Percentiles rank a stretch among this genome's conserved stretches.
Evolutionary conservation across 2,797 vertebrate species (phyloP).

Genomic region (Chrosomus eos): DNA sequence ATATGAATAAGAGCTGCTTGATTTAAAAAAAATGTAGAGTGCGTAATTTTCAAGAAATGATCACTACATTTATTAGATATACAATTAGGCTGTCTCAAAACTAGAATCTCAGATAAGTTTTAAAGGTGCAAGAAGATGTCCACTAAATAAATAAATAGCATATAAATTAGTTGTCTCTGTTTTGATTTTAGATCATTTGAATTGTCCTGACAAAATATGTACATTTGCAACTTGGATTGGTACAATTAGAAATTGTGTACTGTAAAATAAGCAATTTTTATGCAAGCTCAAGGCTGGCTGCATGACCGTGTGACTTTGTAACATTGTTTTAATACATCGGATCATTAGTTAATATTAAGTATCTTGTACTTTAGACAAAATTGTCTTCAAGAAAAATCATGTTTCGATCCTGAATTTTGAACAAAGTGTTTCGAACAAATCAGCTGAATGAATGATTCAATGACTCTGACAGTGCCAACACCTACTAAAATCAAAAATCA

Average conservation of each 20-base stretch:
- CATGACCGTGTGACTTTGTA: not conserved
- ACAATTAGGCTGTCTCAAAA: not conserved
- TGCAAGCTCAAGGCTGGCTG: not conserved
- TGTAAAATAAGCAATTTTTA: not conserved
- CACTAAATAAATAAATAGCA: not conserved
- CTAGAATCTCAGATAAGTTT: not conserved
- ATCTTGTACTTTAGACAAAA: not conserved
- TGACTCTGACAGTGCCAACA: not conserved
- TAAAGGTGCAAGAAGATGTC: not conserved
- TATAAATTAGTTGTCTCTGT: not conserved
- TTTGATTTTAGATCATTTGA: not conserved
- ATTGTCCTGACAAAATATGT: not conserved
- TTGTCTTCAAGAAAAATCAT: not conserved
- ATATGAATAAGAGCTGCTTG: not conserved
- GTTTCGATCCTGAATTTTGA: not conserved
- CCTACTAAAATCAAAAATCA: not conserved
- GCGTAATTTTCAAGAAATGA: not conserved
- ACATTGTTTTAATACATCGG: not conserved
- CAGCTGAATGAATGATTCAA: not conserved
- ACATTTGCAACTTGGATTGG: not conserved
- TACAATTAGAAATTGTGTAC: not conserved
- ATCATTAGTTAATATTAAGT: not conserved
- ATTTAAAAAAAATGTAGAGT: not conserved
- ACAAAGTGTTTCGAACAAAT: not conserved
- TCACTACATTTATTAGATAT: constrained; percentile 1